Evolutionary conservation across 2,797 vertebrate species (phyloP), one percentile per base, ranked within the genome.

Genomic region (Myripristis jacobus): DNA sequence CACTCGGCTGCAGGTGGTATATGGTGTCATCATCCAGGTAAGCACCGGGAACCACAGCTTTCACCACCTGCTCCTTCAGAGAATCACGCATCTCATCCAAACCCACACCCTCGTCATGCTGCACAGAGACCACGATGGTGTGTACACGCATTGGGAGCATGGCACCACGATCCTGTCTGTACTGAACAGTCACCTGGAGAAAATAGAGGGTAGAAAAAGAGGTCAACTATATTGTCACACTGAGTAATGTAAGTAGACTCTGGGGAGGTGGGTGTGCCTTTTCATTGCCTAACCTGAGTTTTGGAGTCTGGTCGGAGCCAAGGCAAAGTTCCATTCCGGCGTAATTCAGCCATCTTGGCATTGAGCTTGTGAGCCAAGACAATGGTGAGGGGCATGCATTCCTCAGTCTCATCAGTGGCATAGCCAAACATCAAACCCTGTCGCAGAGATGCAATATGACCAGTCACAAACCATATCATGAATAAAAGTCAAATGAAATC

Each of bases 361-460:
- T 99, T 98, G 38, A 99, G 94, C 70, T 98, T 98, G 89, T 99
- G 97, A 0, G 97, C 96, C 78, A 98, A 88, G 8, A 98, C 92
- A 0, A 99, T 95, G 2, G 97, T 98, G 55, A 99, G 95, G 0
- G 96, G 97, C 97, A 99, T 99, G 74, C 96, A 97, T 81, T 99
- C 97, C 52, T 98, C 97, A 0, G 97, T 99, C 91, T 98, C 97
- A 25, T 99, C 95, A 0, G 97, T 97, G 80, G 97, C 97, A 7
- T 99, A 98, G 16, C 97, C 97, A 3, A 99, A 98, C 97, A 99
- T 99, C 83, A 99, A 89, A 18, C 97, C 97, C 97, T 99, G 80
- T 46, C 19, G 58, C 19, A 63, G 29, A 73, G 25, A 34, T 3
- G 47, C 13, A 64, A 18, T 13, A 34, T 6, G 50, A 18, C 19